Conservation (phyloP, 2,797 vertebrate species). For the Fundulus diaphanus region DNA sequence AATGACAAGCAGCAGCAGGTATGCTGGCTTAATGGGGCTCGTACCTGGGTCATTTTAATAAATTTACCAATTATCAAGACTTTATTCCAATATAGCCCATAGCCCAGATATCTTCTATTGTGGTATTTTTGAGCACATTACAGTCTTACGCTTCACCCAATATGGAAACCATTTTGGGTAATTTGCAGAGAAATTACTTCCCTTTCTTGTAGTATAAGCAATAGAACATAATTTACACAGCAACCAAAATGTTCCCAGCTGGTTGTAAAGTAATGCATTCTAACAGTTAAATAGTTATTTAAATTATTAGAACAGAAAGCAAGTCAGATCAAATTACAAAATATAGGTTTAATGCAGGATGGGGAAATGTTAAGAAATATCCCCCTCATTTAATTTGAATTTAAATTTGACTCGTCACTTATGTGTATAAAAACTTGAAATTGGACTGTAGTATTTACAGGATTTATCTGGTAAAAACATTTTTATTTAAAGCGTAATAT, state of each 20-base stretch:
- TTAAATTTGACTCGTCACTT: not conserved
- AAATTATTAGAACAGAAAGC: slow-evolving; percentile 21
- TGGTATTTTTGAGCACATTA: slow-evolving; percentile 67
- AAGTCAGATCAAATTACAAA: slow-evolving; percentile 29
- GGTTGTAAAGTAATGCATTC: not conserved
- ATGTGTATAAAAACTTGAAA: not conserved
- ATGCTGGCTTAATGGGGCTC: slow-evolving; percentile 68
- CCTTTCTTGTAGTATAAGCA: slow-evolving; percentile 64
- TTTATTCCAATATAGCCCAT: slow-evolving; percentile 71
- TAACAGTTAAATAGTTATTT: slow-evolving; percentile 25
- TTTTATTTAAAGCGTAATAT: no score
- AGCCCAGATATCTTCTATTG: slow-evolving; percentile 56
- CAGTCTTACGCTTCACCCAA: slow-evolving; percentile 47
- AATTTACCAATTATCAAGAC: slow-evolving; percentile 77
- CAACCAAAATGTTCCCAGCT: slow-evolving; percentile 46
- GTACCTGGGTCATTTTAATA: slow-evolving; percentile 80
- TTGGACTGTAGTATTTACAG: not conserved
- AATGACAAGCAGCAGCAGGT: slow-evolving; percentile 33
- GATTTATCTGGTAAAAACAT: not conserved
- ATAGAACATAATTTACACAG: slow-evolving; percentile 62
- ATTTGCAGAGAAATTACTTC: slow-evolving; percentile 77
- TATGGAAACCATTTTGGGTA: slow-evolving; percentile 67
- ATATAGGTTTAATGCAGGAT: not conserved
- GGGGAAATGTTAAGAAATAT: not conserved
- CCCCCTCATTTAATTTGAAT: not conserved